Percentiles rank a stretch among this genome's conserved stretches.
Evolutionary conservation across 2,113 vertebrate genomes (phyloP).

Genomic region (Rhinolophus sinicus): DNA sequence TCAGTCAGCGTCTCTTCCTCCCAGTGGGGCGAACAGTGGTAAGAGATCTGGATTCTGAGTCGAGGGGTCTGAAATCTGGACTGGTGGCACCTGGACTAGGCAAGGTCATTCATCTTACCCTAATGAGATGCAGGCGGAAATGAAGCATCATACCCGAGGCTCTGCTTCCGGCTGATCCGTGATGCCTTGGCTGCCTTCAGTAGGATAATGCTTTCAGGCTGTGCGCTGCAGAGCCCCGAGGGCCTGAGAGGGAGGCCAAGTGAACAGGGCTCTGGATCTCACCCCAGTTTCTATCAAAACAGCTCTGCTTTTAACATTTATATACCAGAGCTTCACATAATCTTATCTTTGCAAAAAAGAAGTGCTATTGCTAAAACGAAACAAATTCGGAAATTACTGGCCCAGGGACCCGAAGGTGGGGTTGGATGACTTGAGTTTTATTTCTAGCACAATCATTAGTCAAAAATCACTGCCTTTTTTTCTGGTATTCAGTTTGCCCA

Average conservation of each 20-base stretch:
- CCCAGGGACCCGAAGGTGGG: background rate
- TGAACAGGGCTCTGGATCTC: background rate
- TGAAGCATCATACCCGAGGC: background rate
- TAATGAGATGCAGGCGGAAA: background rate
- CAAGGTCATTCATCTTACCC: background rate
- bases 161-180: background rate
- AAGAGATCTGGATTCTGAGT: conserved; percentile 9
- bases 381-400: background rate
- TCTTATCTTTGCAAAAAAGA: conserved; percentile 3
- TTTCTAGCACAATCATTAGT: background rate
- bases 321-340: background rate
- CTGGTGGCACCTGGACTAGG: background rate
- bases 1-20: background rate
- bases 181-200: background rate
- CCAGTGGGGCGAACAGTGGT: background rate
- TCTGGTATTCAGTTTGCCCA: background rate
- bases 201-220: background rate
- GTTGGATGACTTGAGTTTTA: background rate
- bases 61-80: background rate
- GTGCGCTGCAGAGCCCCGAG: background rate
- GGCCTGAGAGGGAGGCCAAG: background rate
- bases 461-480: background rate
- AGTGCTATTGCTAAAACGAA: background rate
- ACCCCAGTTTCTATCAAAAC: background rate
- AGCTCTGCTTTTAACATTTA: conserved; percentile 1